These are phyloP conservation scores for Anthopleura sola DNA, from an alignment of 64 coral and sea anemone species.

Conservation along the genomic window DNA sequence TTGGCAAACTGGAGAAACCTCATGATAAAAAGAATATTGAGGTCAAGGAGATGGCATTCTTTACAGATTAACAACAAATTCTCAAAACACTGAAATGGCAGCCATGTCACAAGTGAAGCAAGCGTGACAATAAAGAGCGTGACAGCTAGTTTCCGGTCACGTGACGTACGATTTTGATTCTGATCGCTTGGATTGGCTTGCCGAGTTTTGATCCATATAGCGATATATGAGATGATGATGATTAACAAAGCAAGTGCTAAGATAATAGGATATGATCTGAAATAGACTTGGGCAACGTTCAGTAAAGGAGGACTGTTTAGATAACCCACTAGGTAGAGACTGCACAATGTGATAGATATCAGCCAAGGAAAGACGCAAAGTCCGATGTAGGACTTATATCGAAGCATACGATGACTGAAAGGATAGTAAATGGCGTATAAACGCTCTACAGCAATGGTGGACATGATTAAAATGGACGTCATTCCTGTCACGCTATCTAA, in stretches of 20 bases:
- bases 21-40: neutral
- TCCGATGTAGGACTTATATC: neutral
- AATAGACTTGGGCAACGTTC: neutral
- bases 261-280: neutral
- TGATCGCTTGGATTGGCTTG: conserved; percentile 7
- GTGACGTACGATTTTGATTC: neutral
- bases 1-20: conserved; percentile 1
- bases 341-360: neutral
- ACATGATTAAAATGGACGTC: neutral
- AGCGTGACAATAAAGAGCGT: conserved; percentile 21
- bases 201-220: conserved; percentile 7
- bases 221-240: conserved; percentile 1
- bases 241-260: neutral
- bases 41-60: neutral
- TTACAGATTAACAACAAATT: neutral
- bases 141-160: neutral
- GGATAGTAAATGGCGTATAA: neutral
- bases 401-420: conserved; percentile 11
- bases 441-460: neutral
- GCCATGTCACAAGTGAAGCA: conserved; percentile 4
- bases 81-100: neutral
- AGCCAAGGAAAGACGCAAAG: neutral
- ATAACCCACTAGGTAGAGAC: neutral
- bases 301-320: neutral
- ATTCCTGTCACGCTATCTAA: neutral